Conservation (phyloP, 2,797 vertebrate species). For the Clarias pachynema region DNA sequence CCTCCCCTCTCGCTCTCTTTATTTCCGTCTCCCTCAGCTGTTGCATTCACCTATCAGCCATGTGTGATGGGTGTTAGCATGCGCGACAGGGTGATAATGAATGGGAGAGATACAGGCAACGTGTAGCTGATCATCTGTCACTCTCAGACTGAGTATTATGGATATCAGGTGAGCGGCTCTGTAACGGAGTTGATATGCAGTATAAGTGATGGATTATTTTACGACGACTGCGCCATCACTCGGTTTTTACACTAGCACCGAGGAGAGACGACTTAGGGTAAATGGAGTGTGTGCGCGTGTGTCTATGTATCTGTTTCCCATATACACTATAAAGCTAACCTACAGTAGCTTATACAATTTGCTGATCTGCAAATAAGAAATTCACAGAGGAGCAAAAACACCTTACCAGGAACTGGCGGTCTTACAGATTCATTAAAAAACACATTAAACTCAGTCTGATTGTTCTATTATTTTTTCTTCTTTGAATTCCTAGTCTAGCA, state of each 20-base stretch:
- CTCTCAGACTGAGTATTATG: conserved; percentile 41
- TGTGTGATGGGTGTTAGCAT: conserved; percentile 54
- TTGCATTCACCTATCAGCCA: conserved; percentile 48
- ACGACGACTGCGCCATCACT: conserved; percentile 19
- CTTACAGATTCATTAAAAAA: background rate
- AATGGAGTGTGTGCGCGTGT: conserved; percentile 3
- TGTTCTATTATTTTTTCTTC: background rate
- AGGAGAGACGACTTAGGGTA: background rate
- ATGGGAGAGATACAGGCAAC: conserved; percentile 38
- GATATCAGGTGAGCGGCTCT: conserved; percentile 47
- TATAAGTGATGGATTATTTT: conserved; percentile 42
- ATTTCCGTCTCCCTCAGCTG: conserved; percentile 17
- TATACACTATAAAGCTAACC: background rate
- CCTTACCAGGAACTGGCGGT: background rate
- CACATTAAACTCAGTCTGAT: background rate
- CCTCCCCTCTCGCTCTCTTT: conserved; percentile 4
- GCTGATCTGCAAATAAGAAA: background rate
- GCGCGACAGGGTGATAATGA: conserved; percentile 52
- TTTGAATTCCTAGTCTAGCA: background rate
- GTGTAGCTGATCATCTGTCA: conserved; percentile 53
- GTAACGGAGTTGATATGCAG: conserved; percentile 44
- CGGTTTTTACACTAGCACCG: conserved; percentile 21
- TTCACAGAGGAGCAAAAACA: background rate
- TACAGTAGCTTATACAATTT: background rate
- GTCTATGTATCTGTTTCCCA: conserved; percentile 19